Percentiles rank a stretch among this genome's conserved stretches.
Conservation (phyloP, 2,797 vertebrate species). For the Galaxias olidus region DNA sequence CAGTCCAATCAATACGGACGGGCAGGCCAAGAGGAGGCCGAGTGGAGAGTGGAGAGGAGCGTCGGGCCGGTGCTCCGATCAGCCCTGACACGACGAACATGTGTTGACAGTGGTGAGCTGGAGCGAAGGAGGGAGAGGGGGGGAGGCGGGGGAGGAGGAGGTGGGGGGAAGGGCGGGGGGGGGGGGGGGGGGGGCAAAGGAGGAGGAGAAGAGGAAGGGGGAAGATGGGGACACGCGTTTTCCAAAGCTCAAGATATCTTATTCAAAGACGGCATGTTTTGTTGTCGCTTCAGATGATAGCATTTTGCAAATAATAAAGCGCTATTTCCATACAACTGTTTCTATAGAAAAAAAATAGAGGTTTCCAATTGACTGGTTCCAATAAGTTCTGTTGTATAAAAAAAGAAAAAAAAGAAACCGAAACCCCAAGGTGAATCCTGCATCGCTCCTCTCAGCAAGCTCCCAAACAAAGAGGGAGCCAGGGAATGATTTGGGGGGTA, state of each 20-base stretch:
- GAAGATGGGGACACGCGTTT: background rate
- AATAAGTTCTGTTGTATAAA: too few relatives aligned
- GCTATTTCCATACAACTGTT: too few relatives aligned
- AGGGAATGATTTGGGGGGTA: slow-evolving; percentile 16
- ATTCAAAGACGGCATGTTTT: background rate
- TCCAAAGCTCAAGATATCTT: background rate
- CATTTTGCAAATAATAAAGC: too few relatives aligned
- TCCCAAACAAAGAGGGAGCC: slow-evolving; percentile 10
- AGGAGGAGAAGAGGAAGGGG: background rate
- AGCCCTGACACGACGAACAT: slow-evolving; percentile 47
- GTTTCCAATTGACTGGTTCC: slow-evolving; percentile 9
- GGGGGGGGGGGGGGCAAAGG: background rate
- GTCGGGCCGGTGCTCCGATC: slow-evolving; percentile 31
- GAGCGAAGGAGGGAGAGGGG: slow-evolving; percentile 16
- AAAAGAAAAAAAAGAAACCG: slow-evolving; percentile 18
- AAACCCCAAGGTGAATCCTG: slow-evolving; percentile 6
- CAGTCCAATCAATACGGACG: slow-evolving; percentile 73
- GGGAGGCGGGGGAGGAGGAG: slow-evolving; percentile 10
- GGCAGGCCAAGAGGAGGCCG: slow-evolving; percentile 13
- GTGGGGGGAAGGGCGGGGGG: background rate
- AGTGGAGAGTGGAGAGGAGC: slow-evolving; percentile 51
- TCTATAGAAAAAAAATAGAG: background rate
- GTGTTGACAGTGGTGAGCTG: slow-evolving; percentile 37
- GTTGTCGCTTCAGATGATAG: too few relatives aligned
- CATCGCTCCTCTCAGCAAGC: slow-evolving; percentile 9